Conservation (phyloP, 1,140 invertebrate species). For the Nilaparvata lugens region DNA sequence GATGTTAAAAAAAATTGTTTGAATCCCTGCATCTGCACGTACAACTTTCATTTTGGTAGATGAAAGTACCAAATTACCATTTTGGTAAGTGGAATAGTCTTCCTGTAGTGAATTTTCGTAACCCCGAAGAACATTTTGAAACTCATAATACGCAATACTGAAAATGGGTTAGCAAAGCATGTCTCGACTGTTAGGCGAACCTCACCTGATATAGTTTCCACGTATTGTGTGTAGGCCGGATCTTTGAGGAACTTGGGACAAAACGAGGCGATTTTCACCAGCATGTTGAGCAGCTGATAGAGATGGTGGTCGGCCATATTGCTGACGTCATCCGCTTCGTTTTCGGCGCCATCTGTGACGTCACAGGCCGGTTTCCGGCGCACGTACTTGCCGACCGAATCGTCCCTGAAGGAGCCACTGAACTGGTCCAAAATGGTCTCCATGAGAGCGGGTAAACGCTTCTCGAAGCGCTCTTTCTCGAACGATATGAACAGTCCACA, state of each 20-base stretch:
- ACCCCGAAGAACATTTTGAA: too few species aligned
- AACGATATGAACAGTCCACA: slow-evolving; percentile 59
- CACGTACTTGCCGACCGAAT: slow-evolving; percentile 35
- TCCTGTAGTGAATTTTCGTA: too few species aligned
- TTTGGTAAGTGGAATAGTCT: too few species aligned
- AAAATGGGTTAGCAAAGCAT: too few species aligned
- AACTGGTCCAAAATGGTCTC: slow-evolving; percentile 44
- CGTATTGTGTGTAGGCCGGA: slow-evolving; percentile 34
- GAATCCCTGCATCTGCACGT: too few species aligned
- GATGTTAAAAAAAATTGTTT: too few species aligned
- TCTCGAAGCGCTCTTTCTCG: slow-evolving; percentile 55
- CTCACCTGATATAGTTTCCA: slow-evolving; percentile 44
- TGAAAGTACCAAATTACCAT: too few species aligned
- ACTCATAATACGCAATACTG: too few species aligned
- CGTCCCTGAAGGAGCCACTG: slow-evolving; percentile 23
- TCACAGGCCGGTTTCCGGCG: slow-evolving; percentile 3
- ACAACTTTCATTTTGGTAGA: too few species aligned
- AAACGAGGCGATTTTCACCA: slow-evolving; percentile 47
- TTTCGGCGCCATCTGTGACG: not conserved
- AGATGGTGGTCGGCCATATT: slow-evolving; percentile 53
- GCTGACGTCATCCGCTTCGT: slow-evolving; percentile 6
- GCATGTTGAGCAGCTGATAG: slow-evolving; percentile 57
- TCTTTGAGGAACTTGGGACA: slow-evolving; percentile 43
- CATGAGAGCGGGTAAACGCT: slow-evolving; percentile 45
- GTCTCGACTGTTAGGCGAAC: slow-evolving; percentile 8